Base-by-base conservation (phyloP, 2,797 vertebrate species). In the Myotis findleyi region DNA sequence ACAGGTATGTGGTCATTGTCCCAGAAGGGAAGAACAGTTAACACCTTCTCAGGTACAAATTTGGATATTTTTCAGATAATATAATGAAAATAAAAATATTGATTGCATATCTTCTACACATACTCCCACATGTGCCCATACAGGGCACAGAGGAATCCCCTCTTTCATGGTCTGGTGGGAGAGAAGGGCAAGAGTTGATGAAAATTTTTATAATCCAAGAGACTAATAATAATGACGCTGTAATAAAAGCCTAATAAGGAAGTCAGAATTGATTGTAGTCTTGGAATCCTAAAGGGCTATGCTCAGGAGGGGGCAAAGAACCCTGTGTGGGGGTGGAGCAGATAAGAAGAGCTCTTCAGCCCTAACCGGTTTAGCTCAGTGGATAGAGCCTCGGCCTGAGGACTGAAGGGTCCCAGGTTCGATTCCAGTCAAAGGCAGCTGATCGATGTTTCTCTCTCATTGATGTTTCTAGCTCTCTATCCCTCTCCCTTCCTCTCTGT, bases 1-100 rank as follows among this genome's bases (percentile, higher is more conserved):
- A 4, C 0, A 38, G 7, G 20, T 12, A 16, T 17, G 1, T 3
- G 18, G 41, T n/a, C 33, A 0, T 27, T 36, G 23, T 55, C 41
- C 6, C 3, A 27, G 53, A 62, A 77, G 16, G 41, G 49, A 64
- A 76, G 62, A 51, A 16, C 1, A 7, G 1, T 57, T 18, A 66
- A 23, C 0, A 0, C 41, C 21, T 91, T 68, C 0, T 0, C n/a
- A 55, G 75, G 30, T 20, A 87, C 20, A 17, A 8, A 30, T 16
- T 5, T 79, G 76, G 68, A n/a, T 41, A 30, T 79, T 85, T 68
- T 47, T 44, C 44, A 27, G 13, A 4, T 36, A 38, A 23, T 47
- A 36, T 13, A 75, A 87, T 62, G 16, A 73, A 66, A 68, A 25
- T 27, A 2, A 59, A 69, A 68, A 66, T 33, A 44, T 18, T 53